These are phyloP conservation scores for Spodoptera littoralis DNA, from an alignment of 2,888 invertebrate genomes.

Conservation along the genomic window DNA sequence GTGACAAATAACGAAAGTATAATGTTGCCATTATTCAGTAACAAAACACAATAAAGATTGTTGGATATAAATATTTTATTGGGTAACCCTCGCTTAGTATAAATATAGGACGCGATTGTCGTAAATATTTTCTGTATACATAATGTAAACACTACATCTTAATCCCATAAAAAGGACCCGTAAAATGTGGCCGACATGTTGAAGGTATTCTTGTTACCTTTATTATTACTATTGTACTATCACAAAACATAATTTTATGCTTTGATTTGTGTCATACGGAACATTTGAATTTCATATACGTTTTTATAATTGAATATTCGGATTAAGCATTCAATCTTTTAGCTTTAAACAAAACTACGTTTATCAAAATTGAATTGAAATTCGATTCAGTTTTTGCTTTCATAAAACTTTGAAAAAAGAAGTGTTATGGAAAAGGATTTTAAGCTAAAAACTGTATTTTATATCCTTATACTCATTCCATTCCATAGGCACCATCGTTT, in stretches of 20 bases:
- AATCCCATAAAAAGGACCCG: slow-evolving; percentile 39
- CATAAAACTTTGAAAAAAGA: no score
- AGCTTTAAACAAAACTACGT: no score
- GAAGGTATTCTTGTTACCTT: slow-evolving; percentile 21
- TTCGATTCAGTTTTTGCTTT: no score
- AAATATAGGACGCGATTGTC: slow-evolving; percentile 32
- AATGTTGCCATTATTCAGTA: slow-evolving; percentile 41
- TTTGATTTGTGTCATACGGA: neutral
- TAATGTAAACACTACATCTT: slow-evolving; percentile 35
- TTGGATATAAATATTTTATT: slow-evolving; percentile 55
- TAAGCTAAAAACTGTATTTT: no score
- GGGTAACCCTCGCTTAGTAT: slow-evolving; percentile 38
- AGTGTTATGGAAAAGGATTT: no score
- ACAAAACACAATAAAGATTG: slow-evolving; percentile 44
- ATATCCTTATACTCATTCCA: slow-evolving; percentile 2
- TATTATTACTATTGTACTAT: neutral
- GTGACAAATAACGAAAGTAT: slow-evolving; percentile 23
- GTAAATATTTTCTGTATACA: slow-evolving; percentile 44
- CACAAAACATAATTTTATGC: neutral
- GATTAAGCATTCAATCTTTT: no score
- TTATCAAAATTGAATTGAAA: no score
- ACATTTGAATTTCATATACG: no score
- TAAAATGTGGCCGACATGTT: slow-evolving; percentile 21
- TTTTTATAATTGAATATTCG: no score
- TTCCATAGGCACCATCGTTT: slow-evolving; percentile 4